Conservation (phyloP, 2,888 invertebrate genomes). For the Cecidostiba fungosa region DNA sequence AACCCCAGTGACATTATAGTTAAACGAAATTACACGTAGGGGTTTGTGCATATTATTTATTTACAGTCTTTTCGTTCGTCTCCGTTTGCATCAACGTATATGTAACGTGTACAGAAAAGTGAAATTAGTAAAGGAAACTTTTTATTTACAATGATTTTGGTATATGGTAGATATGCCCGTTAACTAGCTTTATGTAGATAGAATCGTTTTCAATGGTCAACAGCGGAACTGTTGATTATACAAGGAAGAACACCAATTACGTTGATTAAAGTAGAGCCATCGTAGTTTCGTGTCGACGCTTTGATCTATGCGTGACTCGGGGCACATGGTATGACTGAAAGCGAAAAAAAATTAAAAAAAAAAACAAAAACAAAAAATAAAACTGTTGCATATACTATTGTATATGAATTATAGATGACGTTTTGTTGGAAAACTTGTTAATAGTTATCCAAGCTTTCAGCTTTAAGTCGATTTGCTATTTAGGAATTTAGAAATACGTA, state of each 20-base stretch:
- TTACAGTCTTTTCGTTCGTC: conserved; percentile 42
- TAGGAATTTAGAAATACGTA: conserved; percentile 61
- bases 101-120: conserved; percentile 55
- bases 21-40: conserved; percentile 43
- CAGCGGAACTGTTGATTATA: conserved; percentile 77
- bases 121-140: conserved; percentile 47
- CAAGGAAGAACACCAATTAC: conserved; percentile 80
- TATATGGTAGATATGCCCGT: conserved; percentile 55
- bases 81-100: conserved; percentile 45
- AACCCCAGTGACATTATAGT: conserved; percentile 42
- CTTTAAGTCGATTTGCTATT: conserved; percentile 70
- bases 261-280: conserved; percentile 75
- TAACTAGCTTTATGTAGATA: conserved; percentile 75
- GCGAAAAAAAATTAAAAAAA: conserved; percentile 70
- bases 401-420: conserved; percentile 61
- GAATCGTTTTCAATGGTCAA: conserved; percentile 77
- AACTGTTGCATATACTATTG: conserved; percentile 68
- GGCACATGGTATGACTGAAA: conserved; percentile 77
- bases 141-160: conserved; percentile 57
- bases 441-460: conserved; percentile 75
- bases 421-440: conserved; percentile 71
- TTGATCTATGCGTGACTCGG: conserved; percentile 65
- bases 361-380: conserved; percentile 43
- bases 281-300: conserved; percentile 68
- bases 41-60: conserved; percentile 54